Percentiles rank a stretch among this genome's conserved stretches.
phyloP scores from a whole-genome alignment of 1,140 invertebrate species.

The Agrilus planipennis region DNA sequence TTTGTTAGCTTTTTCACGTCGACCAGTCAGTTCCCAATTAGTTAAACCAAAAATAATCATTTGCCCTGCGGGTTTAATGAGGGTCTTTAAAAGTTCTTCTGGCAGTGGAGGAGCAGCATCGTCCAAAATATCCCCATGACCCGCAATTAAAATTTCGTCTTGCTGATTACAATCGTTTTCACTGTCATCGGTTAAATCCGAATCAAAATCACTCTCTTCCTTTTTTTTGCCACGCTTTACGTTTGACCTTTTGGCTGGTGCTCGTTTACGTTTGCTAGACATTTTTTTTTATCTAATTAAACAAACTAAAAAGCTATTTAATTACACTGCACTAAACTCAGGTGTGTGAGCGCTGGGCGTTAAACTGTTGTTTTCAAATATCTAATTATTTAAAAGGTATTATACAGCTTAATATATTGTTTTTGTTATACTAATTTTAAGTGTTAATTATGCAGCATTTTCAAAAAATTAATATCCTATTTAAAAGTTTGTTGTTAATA shows the following conservation, averaged over 20 bases:
- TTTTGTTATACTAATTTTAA: too few relatives aligned
- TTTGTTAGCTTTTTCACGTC: conserved; percentile 41
- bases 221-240: conserved; percentile 38
- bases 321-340: too few relatives aligned
- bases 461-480: too few relatives aligned
- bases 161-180: conserved; percentile 33
- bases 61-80: conserved; percentile 46
- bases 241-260: conserved; percentile 23
- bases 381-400: too few relatives aligned
- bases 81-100: conserved; percentile 46
- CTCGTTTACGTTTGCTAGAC: conserved; percentile 29
- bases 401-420: too few relatives aligned
- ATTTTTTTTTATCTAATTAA: too few relatives aligned
- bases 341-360: too few relatives aligned
- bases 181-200: conserved; percentile 35
- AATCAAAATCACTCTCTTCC: conserved; percentile 39
- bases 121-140: conserved; percentile 35
- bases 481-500: too few relatives aligned
- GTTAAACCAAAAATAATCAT: conserved; percentile 48
- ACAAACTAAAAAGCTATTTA: too few relatives aligned
- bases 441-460: too few relatives aligned
- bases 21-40: conserved; percentile 51
- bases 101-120: conserved; percentile 37
- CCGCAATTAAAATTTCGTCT: conserved; percentile 39
- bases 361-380: too few relatives aligned